Evolutionary conservation across 2,113 vertebrate genomes (phyloP).

Genomic region (Orientallactaga bullata): DNA sequence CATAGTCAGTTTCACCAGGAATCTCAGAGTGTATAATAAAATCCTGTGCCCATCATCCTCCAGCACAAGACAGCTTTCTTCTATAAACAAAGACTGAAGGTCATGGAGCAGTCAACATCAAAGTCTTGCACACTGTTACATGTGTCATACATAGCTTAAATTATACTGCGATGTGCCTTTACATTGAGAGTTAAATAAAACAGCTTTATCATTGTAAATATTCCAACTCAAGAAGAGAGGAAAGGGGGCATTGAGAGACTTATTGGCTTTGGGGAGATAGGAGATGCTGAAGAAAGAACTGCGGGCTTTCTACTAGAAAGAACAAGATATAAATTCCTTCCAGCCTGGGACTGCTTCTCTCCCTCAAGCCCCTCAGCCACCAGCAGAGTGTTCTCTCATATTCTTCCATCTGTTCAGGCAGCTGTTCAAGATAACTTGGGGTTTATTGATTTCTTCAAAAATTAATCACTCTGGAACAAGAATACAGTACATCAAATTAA

Average conservation of each 20-base stretch:
- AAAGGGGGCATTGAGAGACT: not conserved
- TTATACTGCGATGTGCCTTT: not conserved
- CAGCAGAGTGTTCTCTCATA: constrained; percentile 26
- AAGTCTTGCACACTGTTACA: not conserved
- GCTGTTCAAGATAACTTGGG: constrained; percentile 77
- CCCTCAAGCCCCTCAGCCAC: constrained; percentile 15
- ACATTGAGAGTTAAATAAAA: not conserved
- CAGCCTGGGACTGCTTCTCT: not conserved
- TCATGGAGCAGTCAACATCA: not conserved
- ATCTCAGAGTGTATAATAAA: not conserved
- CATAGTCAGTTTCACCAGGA: not conserved
- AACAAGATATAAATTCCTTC: constrained; percentile 25
- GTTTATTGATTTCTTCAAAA: constrained; percentile 65
- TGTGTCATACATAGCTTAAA: not conserved
- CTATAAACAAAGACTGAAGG: constrained; percentile 35
- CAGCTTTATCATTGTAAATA: constrained; percentile 6
- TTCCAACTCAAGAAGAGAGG: not conserved
- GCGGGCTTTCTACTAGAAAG: constrained; percentile 27
- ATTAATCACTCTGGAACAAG: constrained; percentile 73
- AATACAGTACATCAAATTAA: constrained; percentile 63
- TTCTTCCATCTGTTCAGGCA: constrained; percentile 69
- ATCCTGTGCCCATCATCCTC: not conserved
- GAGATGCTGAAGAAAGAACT: not conserved
- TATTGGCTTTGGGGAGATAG: not conserved
- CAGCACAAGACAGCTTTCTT: not conserved